These are phyloP conservation scores for Zaprionus bogoriensis DNA, from an alignment of 2,888 invertebrate species.

Conservation along the genomic window DNA sequence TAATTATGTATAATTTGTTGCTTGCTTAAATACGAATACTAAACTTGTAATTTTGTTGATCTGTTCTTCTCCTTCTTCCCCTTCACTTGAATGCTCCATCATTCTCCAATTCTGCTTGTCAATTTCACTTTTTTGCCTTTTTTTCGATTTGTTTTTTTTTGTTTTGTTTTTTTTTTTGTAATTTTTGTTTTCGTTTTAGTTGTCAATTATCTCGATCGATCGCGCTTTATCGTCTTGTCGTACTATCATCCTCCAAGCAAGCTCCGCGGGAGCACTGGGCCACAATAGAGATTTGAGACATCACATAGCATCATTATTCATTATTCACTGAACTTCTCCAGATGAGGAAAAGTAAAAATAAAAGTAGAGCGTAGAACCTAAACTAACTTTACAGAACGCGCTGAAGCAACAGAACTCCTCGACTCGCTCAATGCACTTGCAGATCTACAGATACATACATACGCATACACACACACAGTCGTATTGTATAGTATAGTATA, in stretches of 20 bases:
- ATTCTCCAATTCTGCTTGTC: slow-evolving; percentile 21
- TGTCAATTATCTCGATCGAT: slow-evolving; percentile 51
- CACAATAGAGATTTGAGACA: slow-evolving; percentile 73
- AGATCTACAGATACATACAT: slow-evolving; percentile 6
- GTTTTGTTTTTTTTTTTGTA: slow-evolving; percentile 21
- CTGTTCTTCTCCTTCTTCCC: slow-evolving; percentile 30
- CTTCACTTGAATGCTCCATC: slow-evolving; percentile 30
- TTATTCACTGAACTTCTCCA: slow-evolving; percentile 57
- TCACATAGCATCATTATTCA: slow-evolving; percentile 77
- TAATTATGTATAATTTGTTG: slow-evolving; percentile 78
- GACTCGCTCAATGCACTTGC: slow-evolving; percentile 39
- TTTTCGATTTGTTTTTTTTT: slow-evolving; percentile 12
- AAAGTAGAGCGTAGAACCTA: slow-evolving; percentile 39
- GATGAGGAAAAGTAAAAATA: slow-evolving; percentile 19
- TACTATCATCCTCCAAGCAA: slow-evolving; percentile 13
- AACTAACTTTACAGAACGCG: slow-evolving; percentile 68
- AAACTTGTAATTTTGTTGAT: slow-evolving; percentile 74
- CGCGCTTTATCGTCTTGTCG: slow-evolving; percentile 32
- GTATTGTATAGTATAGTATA: no score
- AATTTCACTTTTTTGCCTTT: slow-evolving; percentile 26
- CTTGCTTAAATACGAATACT: slow-evolving; percentile 76
- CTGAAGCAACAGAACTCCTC: slow-evolving; percentile 51
- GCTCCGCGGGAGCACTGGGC: slow-evolving; percentile 72
- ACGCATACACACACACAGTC: slow-evolving; percentile 7
- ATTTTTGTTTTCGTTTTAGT: no score